Percentiles rank a stretch among this genome's conserved stretches.
Evolutionary conservation across 2,113 vertebrate species (phyloP).

Genomic region (Halcyon senegalensis): DNA sequence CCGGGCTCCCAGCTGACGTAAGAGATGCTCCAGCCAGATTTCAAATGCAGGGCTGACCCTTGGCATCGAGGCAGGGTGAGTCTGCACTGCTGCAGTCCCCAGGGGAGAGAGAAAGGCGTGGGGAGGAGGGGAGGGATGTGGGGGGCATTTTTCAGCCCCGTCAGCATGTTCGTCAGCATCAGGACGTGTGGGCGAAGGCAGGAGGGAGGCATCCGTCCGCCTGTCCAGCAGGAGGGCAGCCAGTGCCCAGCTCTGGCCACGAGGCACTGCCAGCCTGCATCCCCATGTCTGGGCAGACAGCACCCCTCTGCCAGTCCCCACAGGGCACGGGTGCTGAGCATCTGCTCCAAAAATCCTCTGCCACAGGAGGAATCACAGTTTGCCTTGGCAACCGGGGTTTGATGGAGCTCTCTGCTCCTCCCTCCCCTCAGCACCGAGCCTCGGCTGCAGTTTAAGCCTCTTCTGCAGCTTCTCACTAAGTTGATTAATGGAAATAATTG

Average conservation of each 20-base stretch:
- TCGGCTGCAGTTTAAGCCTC: not conserved
- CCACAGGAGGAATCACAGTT: not conserved
- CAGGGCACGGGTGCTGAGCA: fast-evolving
- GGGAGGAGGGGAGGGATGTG: not conserved
- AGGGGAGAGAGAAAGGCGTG: not conserved
- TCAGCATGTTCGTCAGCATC: not conserved
- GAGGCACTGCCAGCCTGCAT: not conserved
- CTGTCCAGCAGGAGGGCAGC: not conserved
- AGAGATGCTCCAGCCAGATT: not conserved
- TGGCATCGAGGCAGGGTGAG: fast-evolving
- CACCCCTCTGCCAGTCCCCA: not conserved
- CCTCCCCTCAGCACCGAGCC: not conserved
- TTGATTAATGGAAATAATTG: constrained; percentile 69
- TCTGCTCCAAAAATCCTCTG: not conserved
- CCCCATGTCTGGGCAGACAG: not conserved
- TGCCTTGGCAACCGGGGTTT: not conserved
- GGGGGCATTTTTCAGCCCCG: not conserved
- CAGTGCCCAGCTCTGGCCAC: not conserved
- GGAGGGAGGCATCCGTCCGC: not conserved
- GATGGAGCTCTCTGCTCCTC: not conserved
- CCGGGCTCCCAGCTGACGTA: not conserved
- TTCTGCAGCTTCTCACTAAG: constrained; percentile 25
- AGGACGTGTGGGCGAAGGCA: fast-evolving
- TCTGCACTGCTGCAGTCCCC: not conserved
- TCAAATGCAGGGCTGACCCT: fast-evolving